These are phyloP conservation scores for Epinephelus cyanopodus DNA, from an alignment of 2,113 vertebrate genomes.

Conservation along the genomic window DNA sequence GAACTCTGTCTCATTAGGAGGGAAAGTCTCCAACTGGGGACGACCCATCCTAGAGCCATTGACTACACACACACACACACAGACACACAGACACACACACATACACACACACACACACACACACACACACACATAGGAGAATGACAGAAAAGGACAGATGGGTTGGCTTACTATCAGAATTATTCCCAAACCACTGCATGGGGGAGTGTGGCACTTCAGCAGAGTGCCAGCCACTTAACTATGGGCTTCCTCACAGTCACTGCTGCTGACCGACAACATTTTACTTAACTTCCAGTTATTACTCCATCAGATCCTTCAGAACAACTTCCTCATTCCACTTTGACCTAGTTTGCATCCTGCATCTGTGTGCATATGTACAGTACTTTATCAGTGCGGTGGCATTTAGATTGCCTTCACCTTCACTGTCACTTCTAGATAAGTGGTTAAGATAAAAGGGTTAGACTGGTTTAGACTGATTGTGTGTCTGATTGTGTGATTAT, in stretches of 20 bases:
- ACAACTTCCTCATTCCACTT: not conserved
- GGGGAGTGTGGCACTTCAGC: not conserved
- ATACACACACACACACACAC: conserved; percentile 19
- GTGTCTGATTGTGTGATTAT: not conserved
- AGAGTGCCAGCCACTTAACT: not conserved
- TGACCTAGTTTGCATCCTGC: not conserved
- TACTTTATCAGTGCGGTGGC: not conserved
- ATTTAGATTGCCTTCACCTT: not conserved
- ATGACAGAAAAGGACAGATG: not conserved
- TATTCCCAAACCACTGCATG: not conserved
- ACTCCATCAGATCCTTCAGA: too few species aligned
- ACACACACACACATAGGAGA: conserved; percentile 14
- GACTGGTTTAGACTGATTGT: not conserved
- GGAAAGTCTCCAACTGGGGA: conserved; percentile 85
- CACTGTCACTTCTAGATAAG: not conserved
- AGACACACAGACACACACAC: too few species aligned
- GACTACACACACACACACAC: conserved; percentile 80
- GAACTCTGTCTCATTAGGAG: conserved; percentile 90
- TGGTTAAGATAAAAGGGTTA: not conserved
- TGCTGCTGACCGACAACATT: too few species aligned
- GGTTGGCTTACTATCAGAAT: not conserved
- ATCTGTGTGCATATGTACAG: not conserved
- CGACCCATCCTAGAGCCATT: conserved; percentile 89
- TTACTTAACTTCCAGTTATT: too few species aligned
- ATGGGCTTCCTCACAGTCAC: too few species aligned